Evolutionary conservation across 1,140 invertebrate species (phyloP).

Genomic region (Holotrichia oblita): DNA sequence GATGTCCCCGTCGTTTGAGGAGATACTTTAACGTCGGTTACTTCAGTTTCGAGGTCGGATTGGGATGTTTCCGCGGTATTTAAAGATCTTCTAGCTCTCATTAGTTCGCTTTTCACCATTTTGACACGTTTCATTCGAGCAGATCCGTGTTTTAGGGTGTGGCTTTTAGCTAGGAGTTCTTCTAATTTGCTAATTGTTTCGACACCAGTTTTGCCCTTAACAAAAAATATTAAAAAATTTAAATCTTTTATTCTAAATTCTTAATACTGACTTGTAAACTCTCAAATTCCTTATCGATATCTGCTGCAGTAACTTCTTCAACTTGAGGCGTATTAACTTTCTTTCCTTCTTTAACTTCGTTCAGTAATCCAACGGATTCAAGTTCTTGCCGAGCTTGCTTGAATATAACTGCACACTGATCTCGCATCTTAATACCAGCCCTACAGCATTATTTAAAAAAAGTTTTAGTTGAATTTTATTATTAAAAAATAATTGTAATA

Average conservation of each 20-base stretch:
- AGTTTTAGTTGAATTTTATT: neutral
- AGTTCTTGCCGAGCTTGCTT: conserved; percentile 79
- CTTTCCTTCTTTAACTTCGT: conserved; percentile 55
- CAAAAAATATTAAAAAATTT: neutral
- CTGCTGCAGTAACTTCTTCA: conserved; percentile 62
- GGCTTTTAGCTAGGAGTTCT: conserved; percentile 64
- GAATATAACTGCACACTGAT: conserved; percentile 82
- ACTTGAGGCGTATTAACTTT: conserved; percentile 39
- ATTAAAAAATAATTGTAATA: conserved; percentile 48
- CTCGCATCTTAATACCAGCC: conserved; percentile 86
- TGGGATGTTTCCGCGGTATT: conserved; percentile 57
- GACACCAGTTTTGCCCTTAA: conserved; percentile 58
- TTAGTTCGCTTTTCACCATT: conserved; percentile 64
- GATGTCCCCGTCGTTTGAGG: conserved; percentile 52
- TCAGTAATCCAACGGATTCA: conserved; percentile 69
- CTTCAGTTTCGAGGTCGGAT: conserved; percentile 57
- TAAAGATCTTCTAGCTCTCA: conserved; percentile 50
- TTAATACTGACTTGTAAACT: conserved; percentile 61
- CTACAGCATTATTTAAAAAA: conserved; percentile 65
- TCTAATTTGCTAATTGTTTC: conserved; percentile 66
- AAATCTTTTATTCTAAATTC: too few species aligned
- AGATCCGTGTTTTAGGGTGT: conserved; percentile 64
- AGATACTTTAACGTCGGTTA: conserved; percentile 51
- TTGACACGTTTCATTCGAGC: conserved; percentile 65
- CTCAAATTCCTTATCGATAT: conserved; percentile 65